Evolutionary conservation across 1,140 invertebrate species (phyloP), one percentile per base, ranked within the genome.

Genomic region (Saxidomus purpurata): DNA sequence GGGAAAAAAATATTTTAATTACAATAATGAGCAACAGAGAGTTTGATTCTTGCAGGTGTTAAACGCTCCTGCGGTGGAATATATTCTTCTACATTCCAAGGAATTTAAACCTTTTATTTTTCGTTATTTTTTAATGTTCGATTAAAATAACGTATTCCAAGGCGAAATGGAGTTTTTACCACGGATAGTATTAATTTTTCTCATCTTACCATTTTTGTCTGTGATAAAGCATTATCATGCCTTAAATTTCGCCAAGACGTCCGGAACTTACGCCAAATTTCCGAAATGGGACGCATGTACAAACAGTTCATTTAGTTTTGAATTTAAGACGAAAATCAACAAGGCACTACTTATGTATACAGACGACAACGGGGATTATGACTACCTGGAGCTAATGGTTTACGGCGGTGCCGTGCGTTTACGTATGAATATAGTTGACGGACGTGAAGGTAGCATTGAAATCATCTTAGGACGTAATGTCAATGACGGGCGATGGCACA

Each of bases 281-380:
- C 94, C 95, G 31, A 93, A 92, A 85, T 95, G 95, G 95, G 90
- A 95, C 81, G 94, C 94, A 8, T 95, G 95, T 83, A 88, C 82
- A 25, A 95, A 95, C 89, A 92, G 93, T 11, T 93, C 93, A 11
- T 82, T 95, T 28, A 92, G 89, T 80, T 95, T 95, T 80, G 94
- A 95, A 34, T 95, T 95, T 91, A 93, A 91, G 67, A 95, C 94
- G 4, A 84, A 55, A 8, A 31, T 76, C 47, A 17, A 31, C 0
- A 80, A 93, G 4, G 93, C 90, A 0, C 40, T 95, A 28, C 87
- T 95, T 28, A 91, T 94, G 94, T 95, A 95, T 91, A 94, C 93
- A 8, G 95, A 95, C 71, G 94, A 95, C 87, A 93, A 92, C 36
- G 93, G 95, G 11, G 87, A 69, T 0, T 93, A 93, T 69, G 94